Evolutionary conservation across 1,140 invertebrate genomes (phyloP).

Genomic region (Limonius californicus): DNA sequence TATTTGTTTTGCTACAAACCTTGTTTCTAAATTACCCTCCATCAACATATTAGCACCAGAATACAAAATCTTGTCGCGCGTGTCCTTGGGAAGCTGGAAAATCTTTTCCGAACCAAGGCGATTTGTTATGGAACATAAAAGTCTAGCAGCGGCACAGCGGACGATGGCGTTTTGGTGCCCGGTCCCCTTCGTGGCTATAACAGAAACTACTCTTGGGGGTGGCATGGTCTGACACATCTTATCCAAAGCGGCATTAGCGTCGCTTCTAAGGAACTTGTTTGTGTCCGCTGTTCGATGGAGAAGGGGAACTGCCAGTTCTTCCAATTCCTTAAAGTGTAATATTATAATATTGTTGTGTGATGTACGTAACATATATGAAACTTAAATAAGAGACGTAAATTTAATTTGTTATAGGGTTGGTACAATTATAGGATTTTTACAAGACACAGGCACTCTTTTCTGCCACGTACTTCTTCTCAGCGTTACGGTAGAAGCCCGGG

Average conservation of each 20-base stretch:
- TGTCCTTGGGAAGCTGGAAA: conserved; percentile 71
- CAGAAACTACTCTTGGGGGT: conserved; percentile 53
- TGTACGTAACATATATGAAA: too few relatives aligned
- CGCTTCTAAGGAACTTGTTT: conserved; percentile 85
- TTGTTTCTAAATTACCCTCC: conserved; percentile 83
- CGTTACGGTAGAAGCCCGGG: too few relatives aligned
- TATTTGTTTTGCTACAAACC: conserved; percentile 51
- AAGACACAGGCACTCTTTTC: too few relatives aligned
- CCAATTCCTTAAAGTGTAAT: conserved; percentile 64
- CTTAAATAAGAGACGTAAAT: too few relatives aligned
- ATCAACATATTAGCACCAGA: conserved; percentile 76
- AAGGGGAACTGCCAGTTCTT: conserved; percentile 75
- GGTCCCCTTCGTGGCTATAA: conserved; percentile 53
- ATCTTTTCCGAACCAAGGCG: conserved; percentile 70
- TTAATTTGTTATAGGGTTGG: too few relatives aligned
- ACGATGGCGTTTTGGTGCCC: conserved; percentile 85
- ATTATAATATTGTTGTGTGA: neutral
- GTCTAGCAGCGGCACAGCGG: conserved; percentile 71
- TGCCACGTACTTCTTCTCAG: too few relatives aligned
- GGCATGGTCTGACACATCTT: conserved; percentile 70
- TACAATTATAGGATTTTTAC: too few relatives aligned
- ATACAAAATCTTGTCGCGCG: conserved; percentile 74
- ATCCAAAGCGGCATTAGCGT: conserved; percentile 78
- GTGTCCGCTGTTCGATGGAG: conserved; percentile 87
- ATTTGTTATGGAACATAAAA: conserved; percentile 67